These are phyloP conservation scores for Gnatocerus cornutus DNA, from an alignment of 2,888 invertebrate species.

Conservation along the genomic window DNA sequence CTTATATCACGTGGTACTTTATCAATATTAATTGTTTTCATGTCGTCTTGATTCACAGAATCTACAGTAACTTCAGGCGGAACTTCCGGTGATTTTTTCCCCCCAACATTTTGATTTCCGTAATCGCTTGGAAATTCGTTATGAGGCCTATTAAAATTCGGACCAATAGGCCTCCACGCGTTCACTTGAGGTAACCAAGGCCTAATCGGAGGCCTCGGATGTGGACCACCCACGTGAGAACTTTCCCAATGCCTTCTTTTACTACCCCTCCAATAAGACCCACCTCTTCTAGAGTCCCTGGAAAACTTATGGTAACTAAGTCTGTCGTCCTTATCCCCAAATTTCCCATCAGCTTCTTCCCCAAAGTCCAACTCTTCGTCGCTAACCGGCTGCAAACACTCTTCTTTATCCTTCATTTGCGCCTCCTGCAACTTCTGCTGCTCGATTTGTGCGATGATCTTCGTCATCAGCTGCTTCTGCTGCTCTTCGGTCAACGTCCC, in stretches of 20 bases:
- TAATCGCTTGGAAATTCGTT: slow-evolving; percentile 21
- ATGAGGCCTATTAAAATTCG: slow-evolving; percentile 46
- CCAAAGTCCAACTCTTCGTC: slow-evolving; percentile 67
- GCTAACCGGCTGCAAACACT: slow-evolving; percentile 70
- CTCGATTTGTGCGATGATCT: slow-evolving; percentile 86
- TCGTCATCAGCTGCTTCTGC: slow-evolving; percentile 84
- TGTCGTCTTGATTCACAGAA: slow-evolving; percentile 78
- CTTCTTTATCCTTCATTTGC: slow-evolving; percentile 81
- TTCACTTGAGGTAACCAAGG: slow-evolving; percentile 57
- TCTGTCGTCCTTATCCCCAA: slow-evolving; percentile 54
- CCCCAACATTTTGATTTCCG: slow-evolving; percentile 37
- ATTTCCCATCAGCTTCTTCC: slow-evolving; percentile 39
- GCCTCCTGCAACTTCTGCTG: slow-evolving; percentile 84
- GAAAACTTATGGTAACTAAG: slow-evolving; percentile 27
- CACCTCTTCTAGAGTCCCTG: slow-evolving; percentile 46
- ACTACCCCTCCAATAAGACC: slow-evolving; percentile 56
- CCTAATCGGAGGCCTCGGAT: slow-evolving; percentile 53
- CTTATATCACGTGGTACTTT: slow-evolving; percentile 86
- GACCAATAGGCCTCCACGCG: slow-evolving; percentile 58
- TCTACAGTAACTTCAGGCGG: slow-evolving; percentile 51
- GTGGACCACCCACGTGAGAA: slow-evolving; percentile 49
- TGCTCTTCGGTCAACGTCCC: slow-evolving; percentile 84
- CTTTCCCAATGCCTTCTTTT: slow-evolving; percentile 48
- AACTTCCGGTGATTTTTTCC: slow-evolving; percentile 55
- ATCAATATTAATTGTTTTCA: slow-evolving; percentile 88